Conservation (phyloP, 2,113 vertebrate genomes). For the Beaufortia kweichowensis region DNA sequence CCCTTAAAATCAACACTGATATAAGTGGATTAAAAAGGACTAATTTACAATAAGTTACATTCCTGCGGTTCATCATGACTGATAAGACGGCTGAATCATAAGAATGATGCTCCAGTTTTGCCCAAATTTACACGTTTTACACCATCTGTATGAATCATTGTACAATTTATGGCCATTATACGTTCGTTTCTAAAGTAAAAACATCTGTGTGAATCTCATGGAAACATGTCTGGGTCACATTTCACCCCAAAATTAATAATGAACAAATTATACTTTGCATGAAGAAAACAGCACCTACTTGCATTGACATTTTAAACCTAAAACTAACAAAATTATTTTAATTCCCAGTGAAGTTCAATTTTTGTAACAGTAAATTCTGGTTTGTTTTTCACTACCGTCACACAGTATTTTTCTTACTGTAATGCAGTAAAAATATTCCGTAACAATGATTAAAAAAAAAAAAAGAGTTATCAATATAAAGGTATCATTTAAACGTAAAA, state of each 20-base stretch:
- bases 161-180: neutral
- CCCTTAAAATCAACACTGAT: slow-evolving; percentile 70
- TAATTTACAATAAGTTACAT: slow-evolving; percentile 76
- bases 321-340: too few species aligned
- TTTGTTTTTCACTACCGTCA: too few species aligned
- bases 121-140: neutral
- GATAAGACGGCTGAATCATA: slow-evolving; percentile 8
- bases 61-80: slow-evolving; percentile 63
- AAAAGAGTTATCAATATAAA: too few species aligned
- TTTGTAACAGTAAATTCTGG: too few species aligned
- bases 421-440: too few species aligned
- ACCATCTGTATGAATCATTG: neutral
- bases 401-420: too few species aligned
- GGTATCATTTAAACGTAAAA: too few species aligned
- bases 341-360: too few species aligned
- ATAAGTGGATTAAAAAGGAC: slow-evolving; percentile 67
- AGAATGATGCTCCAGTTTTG: slow-evolving; percentile 3
- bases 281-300: too few species aligned
- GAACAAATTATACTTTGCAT: neutral
- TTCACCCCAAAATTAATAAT: neutral
- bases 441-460: too few species aligned
- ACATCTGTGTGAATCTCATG: neutral
- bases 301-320: too few species aligned
- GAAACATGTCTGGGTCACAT: neutral
- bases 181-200: neutral